Evolutionary conservation across 2,113 vertebrate species (phyloP).

Genomic region (Bos javanicus): DNA sequence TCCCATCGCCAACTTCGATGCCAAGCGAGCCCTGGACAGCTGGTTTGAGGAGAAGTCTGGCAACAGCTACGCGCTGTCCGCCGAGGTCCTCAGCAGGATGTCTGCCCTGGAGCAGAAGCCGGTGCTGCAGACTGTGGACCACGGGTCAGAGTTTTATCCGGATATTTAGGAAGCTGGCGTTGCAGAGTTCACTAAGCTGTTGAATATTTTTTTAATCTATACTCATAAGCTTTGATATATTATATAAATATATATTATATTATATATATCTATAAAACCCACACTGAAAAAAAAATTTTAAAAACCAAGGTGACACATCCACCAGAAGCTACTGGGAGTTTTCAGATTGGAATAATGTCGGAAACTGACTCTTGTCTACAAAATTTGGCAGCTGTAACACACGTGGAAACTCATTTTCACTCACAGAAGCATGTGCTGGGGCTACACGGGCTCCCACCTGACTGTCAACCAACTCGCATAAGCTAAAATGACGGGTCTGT

Average conservation of each 20-base stretch:
- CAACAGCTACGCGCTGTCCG: constrained; percentile 87
- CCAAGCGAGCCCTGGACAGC: constrained; percentile 93
- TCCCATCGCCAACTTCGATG: constrained; percentile 91
- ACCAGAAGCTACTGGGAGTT: constrained; percentile 81
- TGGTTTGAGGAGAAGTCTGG: constrained; percentile 99
- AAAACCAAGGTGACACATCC: constrained; percentile 77
- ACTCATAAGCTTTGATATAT: constrained; percentile 88
- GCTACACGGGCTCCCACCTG: constrained; percentile 72
- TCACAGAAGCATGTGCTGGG: constrained; percentile 78
- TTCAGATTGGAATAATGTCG: constrained; percentile 75
- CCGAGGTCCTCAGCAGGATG: constrained; percentile 91
- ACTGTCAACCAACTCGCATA: constrained; percentile 64
- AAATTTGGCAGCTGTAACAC: constrained; percentile 81
- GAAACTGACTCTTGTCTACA: constrained; percentile 77
- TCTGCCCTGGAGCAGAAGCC: constrained; percentile 89
- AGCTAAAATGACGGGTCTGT: constrained; percentile 80
- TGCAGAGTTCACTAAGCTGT: constrained; percentile 78
- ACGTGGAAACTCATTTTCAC: constrained; percentile 76
- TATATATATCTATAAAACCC: constrained; percentile 79
- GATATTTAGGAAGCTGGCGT: constrained; percentile 83
- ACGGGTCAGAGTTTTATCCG: constrained; percentile 89
- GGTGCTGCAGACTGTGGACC: constrained; percentile 85
- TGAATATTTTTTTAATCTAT: constrained; percentile 84
- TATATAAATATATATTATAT: constrained; percentile 83
- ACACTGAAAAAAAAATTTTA: constrained; percentile 83